Percentiles rank a stretch among this genome's conserved stretches.
These are phyloP conservation scores for Caenorhabditis remanei DNA, from an alignment of 1,140 invertebrate species.

Conservation along the genomic window DNA sequence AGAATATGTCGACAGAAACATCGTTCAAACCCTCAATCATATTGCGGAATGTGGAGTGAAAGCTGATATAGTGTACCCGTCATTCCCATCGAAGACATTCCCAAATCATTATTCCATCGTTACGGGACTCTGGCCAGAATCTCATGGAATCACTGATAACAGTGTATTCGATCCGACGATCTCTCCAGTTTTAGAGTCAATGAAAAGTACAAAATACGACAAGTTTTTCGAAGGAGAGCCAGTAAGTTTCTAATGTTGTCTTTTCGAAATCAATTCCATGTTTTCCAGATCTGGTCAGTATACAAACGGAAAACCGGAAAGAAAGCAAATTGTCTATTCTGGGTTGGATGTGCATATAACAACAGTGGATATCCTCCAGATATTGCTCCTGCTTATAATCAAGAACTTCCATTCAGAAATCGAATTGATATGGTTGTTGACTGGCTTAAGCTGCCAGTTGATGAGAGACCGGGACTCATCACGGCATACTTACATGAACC, in stretches of 20 bases:
- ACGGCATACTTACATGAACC: conserved; percentile 85
- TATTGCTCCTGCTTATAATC: conserved; percentile 62
- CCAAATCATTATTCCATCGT: conserved; percentile 79
- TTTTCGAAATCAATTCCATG: neutral
- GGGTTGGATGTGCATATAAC: conserved; percentile 62
- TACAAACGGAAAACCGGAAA: conserved; percentile 61
- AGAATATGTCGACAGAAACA: conserved; percentile 58
- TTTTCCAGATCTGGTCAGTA: conserved; percentile 64
- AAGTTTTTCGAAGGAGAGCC: conserved; percentile 63
- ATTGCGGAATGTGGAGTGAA: conserved; percentile 61
- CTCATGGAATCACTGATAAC: conserved; percentile 79
- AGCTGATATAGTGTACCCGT: conserved; percentile 61
- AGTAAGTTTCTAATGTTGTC: conserved; percentile 8
- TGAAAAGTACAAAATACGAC: conserved; percentile 62
- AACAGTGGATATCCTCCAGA: conserved; percentile 59
- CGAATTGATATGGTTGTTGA: conserved; percentile 79
- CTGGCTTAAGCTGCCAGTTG: conserved; percentile 82
- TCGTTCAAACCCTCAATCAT: conserved; percentile 52
- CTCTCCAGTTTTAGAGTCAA: conserved; percentile 69
- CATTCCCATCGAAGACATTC: conserved; percentile 72
- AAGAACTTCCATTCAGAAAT: conserved; percentile 62
- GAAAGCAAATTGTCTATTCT: conserved; percentile 64
- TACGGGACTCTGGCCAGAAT: conserved; percentile 80
- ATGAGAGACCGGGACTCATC: conserved; percentile 79
- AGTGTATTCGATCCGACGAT: conserved; percentile 68